Evolutionary conservation across 2,888 invertebrate genomes (phyloP), one percentile per base, ranked within the genome.

Genomic region (Eristalis intricaria): DNA sequence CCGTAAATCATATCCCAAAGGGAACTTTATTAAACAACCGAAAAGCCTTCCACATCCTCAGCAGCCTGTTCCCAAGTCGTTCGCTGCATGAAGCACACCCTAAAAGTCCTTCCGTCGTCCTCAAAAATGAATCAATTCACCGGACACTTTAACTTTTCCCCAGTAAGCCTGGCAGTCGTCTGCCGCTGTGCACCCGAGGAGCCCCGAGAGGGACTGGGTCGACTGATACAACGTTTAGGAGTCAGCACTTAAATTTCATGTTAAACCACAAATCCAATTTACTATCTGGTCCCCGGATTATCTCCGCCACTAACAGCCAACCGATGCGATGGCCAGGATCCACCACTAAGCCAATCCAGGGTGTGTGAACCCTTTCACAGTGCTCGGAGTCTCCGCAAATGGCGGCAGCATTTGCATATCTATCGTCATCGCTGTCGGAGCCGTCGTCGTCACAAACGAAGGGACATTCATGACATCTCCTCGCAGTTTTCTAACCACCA

Each of bases 241-340:
- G 74, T 86, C 86, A 74, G 82, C 86, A 86, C 86, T 86, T 78
- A 78, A 86, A 86, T 82, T 86, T 78, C 66, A 82, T 86, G 86
- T 82, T 86, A 65, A 86, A 78, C 82, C 82, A 65, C 86, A 82
- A 86, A 86, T 86, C 78, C 86, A 86, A 86, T 82, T 86, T 86
- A 78, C 78, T 78, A 78, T 86, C 86, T 86, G 74, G 65, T 75
- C 86, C 74, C 61, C 65, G 78, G 78, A 82, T 86, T 78, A 86
- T 82, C 74, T 70, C 19, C 65, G 70, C 78, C 69, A 74, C 81
- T 73, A 85, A 85, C 69, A 65, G 65, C 40, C 77, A 26, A 80
- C 81, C 76, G 71, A 81, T 76, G 68, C 73, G 71, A 81, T 85
- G 76, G 81, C 71, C 73, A 77, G 73, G 69, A 66, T 78, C 70